Evolutionary conservation across 2,113 vertebrate species (phyloP).

Genomic region (Rhabdomys dilectus): DNA sequence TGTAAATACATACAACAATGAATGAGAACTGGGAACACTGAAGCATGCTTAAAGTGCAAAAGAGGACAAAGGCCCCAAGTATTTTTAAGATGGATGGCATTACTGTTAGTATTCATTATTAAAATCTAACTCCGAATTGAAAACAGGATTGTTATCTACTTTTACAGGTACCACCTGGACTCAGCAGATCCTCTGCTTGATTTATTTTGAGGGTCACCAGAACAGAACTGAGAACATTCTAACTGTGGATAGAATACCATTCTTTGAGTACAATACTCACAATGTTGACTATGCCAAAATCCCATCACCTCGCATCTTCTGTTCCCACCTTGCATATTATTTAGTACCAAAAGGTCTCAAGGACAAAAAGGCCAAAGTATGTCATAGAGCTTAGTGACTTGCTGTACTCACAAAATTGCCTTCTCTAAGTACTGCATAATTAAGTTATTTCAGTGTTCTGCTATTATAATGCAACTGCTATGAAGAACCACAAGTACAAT

Average conservation of each 20-base stretch:
- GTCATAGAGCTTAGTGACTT: background rate
- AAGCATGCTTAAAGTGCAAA: background rate
- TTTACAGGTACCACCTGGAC: conserved; percentile 84
- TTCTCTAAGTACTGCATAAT: background rate
- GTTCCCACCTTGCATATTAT: conserved; percentile 81
- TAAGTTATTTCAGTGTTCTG: background rate
- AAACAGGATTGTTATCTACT: background rate
- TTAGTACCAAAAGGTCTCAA: conserved; percentile 80
- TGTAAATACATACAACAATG: background rate
- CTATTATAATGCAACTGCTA: background rate
- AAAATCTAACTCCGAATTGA: background rate
- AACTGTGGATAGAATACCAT: background rate
- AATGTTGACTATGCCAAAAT: background rate
- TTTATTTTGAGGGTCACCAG: conserved; percentile 79
- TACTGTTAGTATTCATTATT: background rate
- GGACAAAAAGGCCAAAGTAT: conserved; percentile 79
- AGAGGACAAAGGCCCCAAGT: background rate
- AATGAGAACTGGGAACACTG: background rate
- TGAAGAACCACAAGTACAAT: background rate
- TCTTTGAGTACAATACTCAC: background rate
- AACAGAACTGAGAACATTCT: conserved; percentile 58
- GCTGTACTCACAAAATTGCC: background rate
- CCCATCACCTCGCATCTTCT: conserved; percentile 66
- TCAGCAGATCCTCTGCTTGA: conserved; percentile 83
- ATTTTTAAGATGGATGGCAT: background rate